Evolutionary conservation across 2,113 vertebrate genomes (phyloP).

Genomic region (Vimba vimba): DNA sequence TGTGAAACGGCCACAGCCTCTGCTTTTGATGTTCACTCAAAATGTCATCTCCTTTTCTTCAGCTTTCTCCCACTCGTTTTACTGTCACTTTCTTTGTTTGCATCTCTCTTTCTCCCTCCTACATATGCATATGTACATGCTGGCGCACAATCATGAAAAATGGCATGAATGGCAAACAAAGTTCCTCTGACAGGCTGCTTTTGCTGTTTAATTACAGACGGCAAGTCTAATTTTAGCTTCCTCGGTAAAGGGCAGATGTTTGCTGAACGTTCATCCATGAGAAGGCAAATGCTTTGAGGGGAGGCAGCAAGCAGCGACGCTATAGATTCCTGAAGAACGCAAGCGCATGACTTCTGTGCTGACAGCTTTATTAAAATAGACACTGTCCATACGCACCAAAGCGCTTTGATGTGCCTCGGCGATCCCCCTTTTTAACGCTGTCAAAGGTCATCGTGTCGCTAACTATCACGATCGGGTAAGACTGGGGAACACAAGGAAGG

Average conservation of each 20-base stretch:
- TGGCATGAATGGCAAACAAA: conserved; percentile 23
- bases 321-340: conserved; percentile 64
- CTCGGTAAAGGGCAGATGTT: conserved; percentile 65
- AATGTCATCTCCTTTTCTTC: conserved; percentile 48
- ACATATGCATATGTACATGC: conserved; percentile 20
- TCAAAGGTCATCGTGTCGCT: conserved; percentile 14
- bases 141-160: neutral
- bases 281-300: conserved; percentile 56
- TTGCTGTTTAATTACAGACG: conserved; percentile 73
- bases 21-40: conserved; percentile 43
- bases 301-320: conserved; percentile 48
- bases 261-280: conserved; percentile 54
- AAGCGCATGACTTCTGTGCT: conserved; percentile 48
- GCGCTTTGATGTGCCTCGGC: conserved; percentile 16
- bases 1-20: conserved; percentile 61
- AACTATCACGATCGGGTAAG: neutral
- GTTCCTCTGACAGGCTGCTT: neutral
- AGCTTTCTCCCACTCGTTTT: conserved; percentile 38
- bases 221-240: conserved; percentile 70
- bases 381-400: conserved; percentile 56
- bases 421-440: conserved; percentile 37
- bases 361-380: conserved; percentile 61
- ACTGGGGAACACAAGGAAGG: neutral
- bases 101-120: conserved; percentile 49
- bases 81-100: conserved; percentile 53